phyloP scores from a whole-genome alignment of 2,888 invertebrate genomes.

The Ophion ventricosus region DNA sequence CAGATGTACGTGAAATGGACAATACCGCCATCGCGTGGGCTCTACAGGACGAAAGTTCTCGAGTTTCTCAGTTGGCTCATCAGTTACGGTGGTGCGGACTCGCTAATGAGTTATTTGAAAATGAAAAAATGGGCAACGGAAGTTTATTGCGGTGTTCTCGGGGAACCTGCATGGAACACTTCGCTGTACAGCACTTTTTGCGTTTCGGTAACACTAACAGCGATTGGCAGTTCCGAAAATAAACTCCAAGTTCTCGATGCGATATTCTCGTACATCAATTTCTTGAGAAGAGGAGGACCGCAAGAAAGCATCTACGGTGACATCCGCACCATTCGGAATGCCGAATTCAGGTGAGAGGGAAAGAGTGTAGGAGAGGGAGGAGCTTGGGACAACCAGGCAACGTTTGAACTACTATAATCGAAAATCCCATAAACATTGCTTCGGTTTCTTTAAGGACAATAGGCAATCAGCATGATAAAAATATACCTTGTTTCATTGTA shows the following conservation, averaged over 20 bases:
- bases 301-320: slow-evolving; percentile 85
- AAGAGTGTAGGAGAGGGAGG: too few species aligned
- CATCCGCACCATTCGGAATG: slow-evolving; percentile 86
- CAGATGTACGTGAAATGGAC: slow-evolving; percentile 85
- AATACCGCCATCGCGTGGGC: slow-evolving; percentile 85
- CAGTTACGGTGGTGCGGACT: slow-evolving; percentile 92
- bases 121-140: slow-evolving; percentile 90
- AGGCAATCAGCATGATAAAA: too few species aligned
- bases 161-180: slow-evolving; percentile 90
- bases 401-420: too few species aligned
- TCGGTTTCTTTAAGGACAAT: too few species aligned
- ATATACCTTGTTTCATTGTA: too few species aligned
- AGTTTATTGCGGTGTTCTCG: slow-evolving; percentile 88
- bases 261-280: slow-evolving; percentile 90
- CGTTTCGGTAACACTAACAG: slow-evolving; percentile 89
- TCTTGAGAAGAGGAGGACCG: slow-evolving; percentile 87
- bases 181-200: slow-evolving; percentile 90
- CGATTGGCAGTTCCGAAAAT: slow-evolving; percentile 87
- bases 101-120: slow-evolving; percentile 89
- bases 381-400: too few species aligned
- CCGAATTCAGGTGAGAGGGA: slow-evolving; percentile 80
- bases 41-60: slow-evolving; percentile 90
- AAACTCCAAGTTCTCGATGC: slow-evolving; percentile 88
- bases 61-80: slow-evolving; percentile 87
- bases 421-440: too few species aligned